Evolutionary conservation across 2,888 invertebrate genomes (phyloP).

Genomic region (Gerosis bhagava): DNA sequence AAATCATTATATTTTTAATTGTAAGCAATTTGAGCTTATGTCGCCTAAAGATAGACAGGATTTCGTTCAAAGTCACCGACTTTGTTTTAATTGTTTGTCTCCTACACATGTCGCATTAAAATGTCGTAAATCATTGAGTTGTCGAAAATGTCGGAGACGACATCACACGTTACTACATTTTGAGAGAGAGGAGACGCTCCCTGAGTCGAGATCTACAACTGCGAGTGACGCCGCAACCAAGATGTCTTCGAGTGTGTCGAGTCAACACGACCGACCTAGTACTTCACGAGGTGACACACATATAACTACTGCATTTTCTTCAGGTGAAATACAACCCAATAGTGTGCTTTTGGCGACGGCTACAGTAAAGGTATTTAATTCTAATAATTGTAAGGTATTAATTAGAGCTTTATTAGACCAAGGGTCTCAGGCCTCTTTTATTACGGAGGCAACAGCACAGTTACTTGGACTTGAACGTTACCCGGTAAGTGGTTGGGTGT

Average conservation of each 20-base stretch:
- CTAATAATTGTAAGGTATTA: slow-evolving; percentile 13
- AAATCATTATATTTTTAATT: slow-evolving; percentile 24
- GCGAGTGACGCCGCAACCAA: too few species aligned
- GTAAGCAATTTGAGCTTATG: slow-evolving; percentile 24
- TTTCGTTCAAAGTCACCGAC: slow-evolving; percentile 20
- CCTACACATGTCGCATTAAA: slow-evolving; percentile 16
- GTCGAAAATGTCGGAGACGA: slow-evolving; percentile 28
- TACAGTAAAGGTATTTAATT: slow-evolving; percentile 7
- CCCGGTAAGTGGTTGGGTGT: slow-evolving; percentile 24
- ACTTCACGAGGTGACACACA: neutral
- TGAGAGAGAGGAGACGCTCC: too few species aligned
- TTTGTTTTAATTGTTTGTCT: slow-evolving; percentile 29
- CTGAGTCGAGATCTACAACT: too few species aligned
- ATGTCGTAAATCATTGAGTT: slow-evolving; percentile 26
- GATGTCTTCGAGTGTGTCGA: neutral
- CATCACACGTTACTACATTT: slow-evolving; percentile 33
- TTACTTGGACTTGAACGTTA: slow-evolving; percentile 24
- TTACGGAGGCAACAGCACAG: slow-evolving; percentile 30
- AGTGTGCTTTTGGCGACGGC: slow-evolving; percentile 26
- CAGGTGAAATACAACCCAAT: neutral
- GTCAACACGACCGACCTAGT: neutral
- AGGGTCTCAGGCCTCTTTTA: slow-evolving; percentile 34
- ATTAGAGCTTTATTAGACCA: slow-evolving; percentile 30
- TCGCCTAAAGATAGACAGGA: slow-evolving; percentile 18
- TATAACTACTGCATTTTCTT: slow-evolving; percentile 1